Base-by-base conservation (phyloP, 2,797 vertebrate species). In the Emydoidea blandingii region DNA sequence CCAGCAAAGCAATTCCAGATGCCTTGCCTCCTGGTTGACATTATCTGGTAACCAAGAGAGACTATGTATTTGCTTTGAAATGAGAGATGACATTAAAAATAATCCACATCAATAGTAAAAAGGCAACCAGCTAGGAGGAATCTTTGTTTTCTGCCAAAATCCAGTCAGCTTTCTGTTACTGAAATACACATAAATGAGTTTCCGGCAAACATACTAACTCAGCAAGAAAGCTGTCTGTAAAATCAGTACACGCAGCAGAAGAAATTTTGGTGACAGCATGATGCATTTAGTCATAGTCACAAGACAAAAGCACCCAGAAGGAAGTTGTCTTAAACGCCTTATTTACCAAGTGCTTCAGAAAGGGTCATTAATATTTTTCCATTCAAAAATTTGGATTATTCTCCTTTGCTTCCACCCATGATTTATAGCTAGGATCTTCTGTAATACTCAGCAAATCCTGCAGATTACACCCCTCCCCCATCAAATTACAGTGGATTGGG, bases 281-380 rank as follows among this genome's bases (percentile, higher is more conserved):
- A 83, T n/a, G n/a, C 52, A 59, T 96, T 88, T 83, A 94, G 95
- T 96, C 97, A 96, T 74, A 92, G 92, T 94, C 96, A 97, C 95
- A 94, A 96, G 94, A 93, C 95, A 93, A 81, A 31, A 59, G 29
- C 62, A 88, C 47, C 18, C 52, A 82, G 31, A 52, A 68, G 86
- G 87, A 96, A 95, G 95, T 91, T 94, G 82, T 94, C 94, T 88
- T 91, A 94, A 91, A 94, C 68, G 86, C 84, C 84, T 83, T 68
- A 56, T 82, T 34, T 34, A 90, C 52, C 74, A 90, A 80, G 89
- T 52, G 31, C 76, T 83, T 88, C 83, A 72, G 62, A 68, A 52
- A 47, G 50, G 47, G 83, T 34, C 85, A 87, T 84, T 72, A 37
- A 72, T 72, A 25, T 88, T 85, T 68, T 83, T 81, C 52, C 41